A percentile compares a stretch with the other conserved stretches of the same genome.
Conservation (phyloP, 1,140 invertebrate species). For the Drosophila jambulina region DNA sequence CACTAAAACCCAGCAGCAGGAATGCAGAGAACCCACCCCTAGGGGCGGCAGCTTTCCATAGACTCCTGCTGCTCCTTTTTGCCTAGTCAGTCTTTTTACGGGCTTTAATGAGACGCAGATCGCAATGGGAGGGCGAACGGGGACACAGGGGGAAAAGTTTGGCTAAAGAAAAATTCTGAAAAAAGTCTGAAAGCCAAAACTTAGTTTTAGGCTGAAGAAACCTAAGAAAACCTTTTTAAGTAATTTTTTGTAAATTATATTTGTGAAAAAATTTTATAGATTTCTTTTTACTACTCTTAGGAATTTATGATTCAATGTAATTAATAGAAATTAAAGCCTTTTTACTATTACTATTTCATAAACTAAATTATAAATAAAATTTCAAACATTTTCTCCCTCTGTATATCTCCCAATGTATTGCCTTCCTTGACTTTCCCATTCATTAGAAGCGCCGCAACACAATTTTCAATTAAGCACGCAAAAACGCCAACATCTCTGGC, state of each 20-base stretch:
- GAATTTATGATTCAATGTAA: fast-evolving
- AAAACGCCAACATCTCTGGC: slow-evolving; percentile 73
- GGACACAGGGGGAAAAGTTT: slow-evolving; percentile 3
- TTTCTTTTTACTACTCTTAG: background rate
- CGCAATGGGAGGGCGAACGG: slow-evolving; percentile 24
- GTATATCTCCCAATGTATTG: slow-evolving; percentile 5
- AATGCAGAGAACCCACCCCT: slow-evolving; percentile 26
- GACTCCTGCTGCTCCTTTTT: slow-evolving; percentile 53
- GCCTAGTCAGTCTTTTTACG: slow-evolving; percentile 9
- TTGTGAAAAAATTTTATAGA: no score
- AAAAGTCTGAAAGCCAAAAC: background rate
- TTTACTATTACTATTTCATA: background rate
- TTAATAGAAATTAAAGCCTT: background rate
- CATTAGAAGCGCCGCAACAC: slow-evolving; percentile 49
- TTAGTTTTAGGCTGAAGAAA: background rate
- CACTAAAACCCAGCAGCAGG: slow-evolving; percentile 4
- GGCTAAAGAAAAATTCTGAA: background rate
- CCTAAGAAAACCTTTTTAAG: background rate
- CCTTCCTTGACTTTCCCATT: slow-evolving; percentile 49
- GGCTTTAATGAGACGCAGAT: slow-evolving; percentile 19
- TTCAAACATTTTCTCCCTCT: background rate
- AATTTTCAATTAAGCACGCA: slow-evolving; percentile 72
- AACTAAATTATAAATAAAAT: no score
- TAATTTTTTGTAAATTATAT: no score
- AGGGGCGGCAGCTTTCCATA: slow-evolving; percentile 20